Evolutionary conservation across 2,888 invertebrate genomes (phyloP).

Genomic region (Alloplasta piceator): DNA sequence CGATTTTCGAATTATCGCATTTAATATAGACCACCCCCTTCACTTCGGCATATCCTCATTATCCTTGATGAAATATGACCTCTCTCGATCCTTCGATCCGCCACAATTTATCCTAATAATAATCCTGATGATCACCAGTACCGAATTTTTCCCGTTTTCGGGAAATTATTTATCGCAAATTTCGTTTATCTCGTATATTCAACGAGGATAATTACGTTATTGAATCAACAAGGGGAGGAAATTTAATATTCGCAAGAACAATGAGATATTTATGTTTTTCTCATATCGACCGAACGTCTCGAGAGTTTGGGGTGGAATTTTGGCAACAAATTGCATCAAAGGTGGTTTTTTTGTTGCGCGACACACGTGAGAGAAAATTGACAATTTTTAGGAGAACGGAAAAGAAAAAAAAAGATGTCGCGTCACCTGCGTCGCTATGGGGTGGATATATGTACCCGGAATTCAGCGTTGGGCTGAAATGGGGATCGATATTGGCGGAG

Average conservation of each 20-base stretch:
- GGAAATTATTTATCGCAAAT: no score
- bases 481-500: conserved; percentile 58
- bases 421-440: conserved; percentile 69
- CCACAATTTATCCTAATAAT: not conserved
- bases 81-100: not conserved
- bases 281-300: no score
- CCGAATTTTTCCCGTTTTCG: not conserved
- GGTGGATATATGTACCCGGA: conserved; percentile 22
- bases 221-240: no score
- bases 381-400: conserved; percentile 65
- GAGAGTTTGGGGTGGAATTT: no score
- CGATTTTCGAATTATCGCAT: conserved; percentile 52
- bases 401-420: conserved; percentile 66
- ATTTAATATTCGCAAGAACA: no score
- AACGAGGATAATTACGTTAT: not conserved
- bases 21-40: conserved; percentile 19
- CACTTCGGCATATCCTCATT: conserved; percentile 16
- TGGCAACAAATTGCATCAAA: no score
- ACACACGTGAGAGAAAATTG: conserved; percentile 65
- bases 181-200: not conserved
- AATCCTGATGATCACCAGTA: not conserved
- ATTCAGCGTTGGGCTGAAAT: conserved; percentile 14
- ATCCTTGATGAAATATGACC: conserved; percentile 24
- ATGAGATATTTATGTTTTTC: no score
- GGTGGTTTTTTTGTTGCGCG: not conserved